These are phyloP conservation scores for Odontomachus brunneus DNA, from an alignment of 1,140 invertebrate species.

Conservation along the genomic window DNA sequence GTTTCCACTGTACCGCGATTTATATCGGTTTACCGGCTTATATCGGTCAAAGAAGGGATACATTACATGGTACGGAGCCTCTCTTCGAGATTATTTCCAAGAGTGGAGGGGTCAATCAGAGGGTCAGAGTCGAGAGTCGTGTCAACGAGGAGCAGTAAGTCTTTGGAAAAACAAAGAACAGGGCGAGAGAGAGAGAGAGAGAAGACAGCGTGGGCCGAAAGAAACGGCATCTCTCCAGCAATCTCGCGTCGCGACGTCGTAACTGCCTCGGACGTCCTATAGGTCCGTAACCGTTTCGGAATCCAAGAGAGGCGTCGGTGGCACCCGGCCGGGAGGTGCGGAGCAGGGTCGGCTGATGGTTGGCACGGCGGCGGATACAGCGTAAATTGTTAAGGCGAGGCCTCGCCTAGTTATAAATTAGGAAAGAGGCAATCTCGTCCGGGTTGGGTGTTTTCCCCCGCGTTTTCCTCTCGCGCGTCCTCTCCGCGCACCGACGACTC, in stretches of 20 bases:
- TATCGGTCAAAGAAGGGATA: too few species aligned
- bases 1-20: too few species aligned
- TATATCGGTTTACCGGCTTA: too few species aligned
- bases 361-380: conserved; percentile 64
- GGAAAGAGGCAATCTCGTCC: conserved; percentile 80
- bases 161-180: conserved; percentile 42
- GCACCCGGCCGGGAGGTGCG: not conserved
- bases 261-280: conserved; percentile 45
- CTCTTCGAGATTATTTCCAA: conserved; percentile 34
- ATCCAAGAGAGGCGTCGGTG: not conserved
- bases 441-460: conserved; percentile 61
- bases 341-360: conserved; percentile 8
- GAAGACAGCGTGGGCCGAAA: not conserved
- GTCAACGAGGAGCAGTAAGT: conserved; percentile 70
- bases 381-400: conserved; percentile 80
- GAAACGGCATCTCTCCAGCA: conserved; percentile 50
- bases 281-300: conserved; percentile 60
- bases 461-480: conserved; percentile 34
- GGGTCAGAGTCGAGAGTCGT: conserved; percentile 61
- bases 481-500: conserved; percentile 25
- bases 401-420: conserved; percentile 81
- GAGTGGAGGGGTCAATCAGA: conserved; percentile 50
- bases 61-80: not conserved
- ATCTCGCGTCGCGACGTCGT: conserved; percentile 62
- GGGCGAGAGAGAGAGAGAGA: not conserved